A percentile compares a stretch with the other conserved stretches of the same genome.
phyloP scores from a whole-genome alignment of 2,797 vertebrate species.

The Danio kyathit region DNA sequence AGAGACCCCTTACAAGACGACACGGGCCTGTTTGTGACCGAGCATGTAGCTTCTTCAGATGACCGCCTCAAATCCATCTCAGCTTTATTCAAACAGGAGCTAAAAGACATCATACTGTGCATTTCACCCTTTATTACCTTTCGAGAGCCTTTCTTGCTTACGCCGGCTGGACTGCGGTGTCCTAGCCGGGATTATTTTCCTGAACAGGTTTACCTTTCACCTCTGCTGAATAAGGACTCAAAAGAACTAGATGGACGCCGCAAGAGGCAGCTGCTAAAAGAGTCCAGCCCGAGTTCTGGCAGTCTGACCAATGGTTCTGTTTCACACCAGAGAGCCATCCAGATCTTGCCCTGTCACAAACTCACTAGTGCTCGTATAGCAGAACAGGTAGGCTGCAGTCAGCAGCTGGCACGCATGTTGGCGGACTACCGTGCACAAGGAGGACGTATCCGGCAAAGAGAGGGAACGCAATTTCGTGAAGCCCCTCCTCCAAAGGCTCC shows the following conservation, averaged over 20 bases:
- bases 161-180: conserved; percentile 87
- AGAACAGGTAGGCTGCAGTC: conserved; percentile 85
- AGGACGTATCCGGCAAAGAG: conserved; percentile 88
- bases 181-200: conserved; percentile 96
- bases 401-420: conserved; percentile 88
- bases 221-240: conserved; percentile 92
- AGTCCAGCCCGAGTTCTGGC: conserved; percentile 76
- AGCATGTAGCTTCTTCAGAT: conserved; percentile 90
- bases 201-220: conserved; percentile 92
- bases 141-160: conserved; percentile 91
- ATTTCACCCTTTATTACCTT: conserved; percentile 95
- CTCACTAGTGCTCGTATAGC: conserved; percentile 89
- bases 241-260: conserved; percentile 91
- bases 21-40: conserved; percentile 89
- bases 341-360: conserved; percentile 88
- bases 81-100: conserved; percentile 90
- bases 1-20: conserved; percentile 97
- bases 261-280: conserved; percentile 92
- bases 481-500: conserved; percentile 62
- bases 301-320: conserved; percentile 80
- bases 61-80: conserved; percentile 92
- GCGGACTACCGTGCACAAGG: conserved; percentile 95
- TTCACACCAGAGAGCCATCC: conserved; percentile 72
- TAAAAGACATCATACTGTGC: conserved; percentile 95
- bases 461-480: conserved; percentile 82